Conservation (phyloP, 1,140 invertebrate species). For the Chrysomallon squamiferum region DNA sequence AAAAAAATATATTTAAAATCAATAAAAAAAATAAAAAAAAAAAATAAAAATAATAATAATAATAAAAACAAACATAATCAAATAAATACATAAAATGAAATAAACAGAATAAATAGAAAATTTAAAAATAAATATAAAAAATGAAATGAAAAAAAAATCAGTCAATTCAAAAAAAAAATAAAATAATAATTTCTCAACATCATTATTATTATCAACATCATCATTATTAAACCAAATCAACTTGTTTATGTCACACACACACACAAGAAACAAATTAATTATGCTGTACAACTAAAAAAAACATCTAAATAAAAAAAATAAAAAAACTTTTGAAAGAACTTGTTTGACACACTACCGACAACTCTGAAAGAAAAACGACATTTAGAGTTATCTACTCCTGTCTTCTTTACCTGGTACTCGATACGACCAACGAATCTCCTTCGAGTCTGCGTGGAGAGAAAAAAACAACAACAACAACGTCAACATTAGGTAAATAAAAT, state of each 20-base stretch:
- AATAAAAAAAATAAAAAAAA: not conserved
- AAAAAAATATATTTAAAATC: not conserved
- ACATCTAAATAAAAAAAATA: not conserved
- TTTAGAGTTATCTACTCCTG: not conserved
- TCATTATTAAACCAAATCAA: not conserved
- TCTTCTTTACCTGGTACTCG: slow-evolving; percentile 40
- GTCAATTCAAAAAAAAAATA: not conserved
- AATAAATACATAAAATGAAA: not conserved
- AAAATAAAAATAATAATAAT: not conserved
- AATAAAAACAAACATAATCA: not conserved
- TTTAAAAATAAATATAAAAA: not conserved
- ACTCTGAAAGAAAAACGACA: not conserved
- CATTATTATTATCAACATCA: not conserved
- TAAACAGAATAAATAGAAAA: not conserved
- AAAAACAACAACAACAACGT: too few relatives aligned
- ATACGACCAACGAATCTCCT: slow-evolving; percentile 46
- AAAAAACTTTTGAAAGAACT: too few relatives aligned
- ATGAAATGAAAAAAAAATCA: not conserved
- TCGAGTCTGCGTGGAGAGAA: slow-evolving; percentile 25
- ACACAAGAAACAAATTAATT: not conserved
- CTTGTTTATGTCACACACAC: not conserved
- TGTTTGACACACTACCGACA: too few relatives aligned
- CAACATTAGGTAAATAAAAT: too few relatives aligned
- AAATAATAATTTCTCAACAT: too few relatives aligned
- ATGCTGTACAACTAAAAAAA: not conserved